A percentile compares a stretch with the other conserved stretches of the same genome.
Conservation (phyloP, 2,888 invertebrate species). For the Norana najaformis region DNA sequence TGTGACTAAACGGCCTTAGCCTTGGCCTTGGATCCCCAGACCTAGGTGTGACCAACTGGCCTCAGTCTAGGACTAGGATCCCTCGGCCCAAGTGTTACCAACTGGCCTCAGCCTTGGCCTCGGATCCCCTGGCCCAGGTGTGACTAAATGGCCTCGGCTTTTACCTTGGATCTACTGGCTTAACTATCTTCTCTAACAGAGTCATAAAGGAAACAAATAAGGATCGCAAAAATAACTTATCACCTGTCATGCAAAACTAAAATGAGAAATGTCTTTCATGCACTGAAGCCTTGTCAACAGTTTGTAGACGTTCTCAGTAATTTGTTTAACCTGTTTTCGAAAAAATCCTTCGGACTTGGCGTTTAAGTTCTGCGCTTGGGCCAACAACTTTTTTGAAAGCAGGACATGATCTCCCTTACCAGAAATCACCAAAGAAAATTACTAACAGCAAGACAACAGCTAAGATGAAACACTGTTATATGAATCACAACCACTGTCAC, state of each 20-base stretch:
- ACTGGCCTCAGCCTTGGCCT: no score
- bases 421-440: neutral
- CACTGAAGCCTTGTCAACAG: neutral
- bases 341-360: slow-evolving; percentile 6
- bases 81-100: no score
- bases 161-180: no score
- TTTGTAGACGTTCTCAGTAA: neutral
- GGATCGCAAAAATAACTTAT: neutral
- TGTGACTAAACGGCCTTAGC: no score
- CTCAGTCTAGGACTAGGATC: no score
- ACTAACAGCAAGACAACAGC: neutral
- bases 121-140: no score
- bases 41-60: no score
- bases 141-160: no score
- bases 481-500: neutral
- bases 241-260: neutral
- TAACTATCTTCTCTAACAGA: neutral
- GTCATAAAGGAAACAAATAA: neutral
- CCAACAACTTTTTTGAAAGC: slow-evolving; percentile 2
- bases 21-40: no score
- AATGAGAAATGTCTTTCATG: neutral
- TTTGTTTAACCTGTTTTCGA: slow-evolving; percentile 16
- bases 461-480: neutral
- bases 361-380: neutral
- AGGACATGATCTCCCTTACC: slow-evolving; percentile 1